phyloP scores from a whole-genome alignment of 23 tunicate genomes.

The Halocynthia aurantium region DNA sequence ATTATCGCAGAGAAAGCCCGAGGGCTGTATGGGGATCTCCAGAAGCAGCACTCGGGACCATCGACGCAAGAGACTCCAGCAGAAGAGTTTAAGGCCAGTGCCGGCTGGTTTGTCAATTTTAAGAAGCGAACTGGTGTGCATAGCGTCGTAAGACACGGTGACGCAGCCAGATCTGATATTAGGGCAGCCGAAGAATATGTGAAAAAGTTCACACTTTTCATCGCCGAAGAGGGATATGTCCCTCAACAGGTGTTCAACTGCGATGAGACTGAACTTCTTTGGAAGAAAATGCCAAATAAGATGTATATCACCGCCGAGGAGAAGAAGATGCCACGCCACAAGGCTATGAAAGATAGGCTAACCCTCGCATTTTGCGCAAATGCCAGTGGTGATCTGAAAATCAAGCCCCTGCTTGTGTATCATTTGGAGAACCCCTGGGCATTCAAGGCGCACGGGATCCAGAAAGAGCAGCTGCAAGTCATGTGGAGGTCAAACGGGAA shows the following conservation, averaged over 20 bases:
- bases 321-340: constrained; percentile 33
- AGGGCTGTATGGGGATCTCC: constrained; percentile 9
- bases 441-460: constrained; percentile 3
- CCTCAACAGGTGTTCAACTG: constrained; percentile 7
- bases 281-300: constrained; percentile 19
- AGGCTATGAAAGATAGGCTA: constrained; percentile 29
- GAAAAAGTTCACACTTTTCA: not conserved
- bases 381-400: constrained; percentile 20
- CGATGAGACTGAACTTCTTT: not conserved
- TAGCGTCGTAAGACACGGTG: not conserved
- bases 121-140: constrained; percentile 21
- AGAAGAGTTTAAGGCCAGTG: constrained; percentile 16
- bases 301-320: constrained; percentile 34
- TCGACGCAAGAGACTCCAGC: constrained; percentile 13
- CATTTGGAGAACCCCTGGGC: constrained; percentile 30
- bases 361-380: constrained; percentile 28
- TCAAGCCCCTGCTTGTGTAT: constrained; percentile 14
- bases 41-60: constrained; percentile 4
- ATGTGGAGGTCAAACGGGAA: constrained; percentile 3
- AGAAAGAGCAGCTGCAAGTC: not conserved
- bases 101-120: constrained; percentile 14
- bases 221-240: not conserved
- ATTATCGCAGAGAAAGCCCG: constrained; percentile 20
- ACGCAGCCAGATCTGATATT: constrained; percentile 3
- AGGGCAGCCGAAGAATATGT: not conserved